Conservation (phyloP, 1,140 invertebrate species). For the Heliconius himera region DNA sequence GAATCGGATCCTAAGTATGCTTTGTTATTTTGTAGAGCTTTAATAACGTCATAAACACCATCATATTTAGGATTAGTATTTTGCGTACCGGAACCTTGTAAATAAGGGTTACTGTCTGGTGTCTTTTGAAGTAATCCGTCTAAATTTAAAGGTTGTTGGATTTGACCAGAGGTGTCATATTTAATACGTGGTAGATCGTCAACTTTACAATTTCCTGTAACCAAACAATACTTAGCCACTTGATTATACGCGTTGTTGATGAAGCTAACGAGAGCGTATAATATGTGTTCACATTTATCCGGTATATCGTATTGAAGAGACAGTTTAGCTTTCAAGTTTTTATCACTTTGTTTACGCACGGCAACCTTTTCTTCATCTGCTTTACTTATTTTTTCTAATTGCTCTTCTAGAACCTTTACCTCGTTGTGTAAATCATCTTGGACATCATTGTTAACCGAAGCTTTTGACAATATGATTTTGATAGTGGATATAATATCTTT, state of each 20-base stretch:
- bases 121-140: not conserved
- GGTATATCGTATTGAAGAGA: slow-evolving; percentile 36
- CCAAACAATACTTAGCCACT: slow-evolving; percentile 25
- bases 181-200: not conserved
- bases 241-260: slow-evolving; percentile 30
- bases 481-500: slow-evolving; percentile 25
- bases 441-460: not conserved
- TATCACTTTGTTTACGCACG: not conserved
- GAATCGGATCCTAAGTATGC: slow-evolving; percentile 2
- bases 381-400: slow-evolving; percentile 15
- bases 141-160: not conserved
- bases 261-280: slow-evolving; percentile 29
- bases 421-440: slow-evolving; percentile 1
- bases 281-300: slow-evolving; percentile 32
- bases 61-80: slow-evolving; percentile 17
- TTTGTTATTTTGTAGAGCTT: slow-evolving; percentile 33
- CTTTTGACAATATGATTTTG: slow-evolving; percentile 22
- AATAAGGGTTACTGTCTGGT: not conserved
- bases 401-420: slow-evolving; percentile 6
- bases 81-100: not conserved
- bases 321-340: slow-evolving; percentile 31
- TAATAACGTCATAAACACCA: slow-evolving; percentile 16
- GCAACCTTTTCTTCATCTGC: not conserved
- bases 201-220: slow-evolving; percentile 20
- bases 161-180: not conserved